phyloP scores from a whole-genome alignment of 2,888 invertebrate species.

The Entomobrya proxima region DNA sequence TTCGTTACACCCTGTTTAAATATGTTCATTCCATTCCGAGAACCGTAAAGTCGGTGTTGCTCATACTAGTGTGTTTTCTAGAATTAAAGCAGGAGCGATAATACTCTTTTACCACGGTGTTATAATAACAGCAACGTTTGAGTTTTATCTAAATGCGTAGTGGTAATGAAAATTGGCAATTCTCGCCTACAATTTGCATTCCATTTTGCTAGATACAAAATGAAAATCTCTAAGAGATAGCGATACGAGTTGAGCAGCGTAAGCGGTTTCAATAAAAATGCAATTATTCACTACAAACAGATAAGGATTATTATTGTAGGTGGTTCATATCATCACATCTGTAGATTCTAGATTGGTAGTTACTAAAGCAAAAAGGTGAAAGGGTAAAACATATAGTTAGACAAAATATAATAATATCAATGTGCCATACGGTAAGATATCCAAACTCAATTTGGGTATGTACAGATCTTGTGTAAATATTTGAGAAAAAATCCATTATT shows the following conservation, averaged over 20 bases:
- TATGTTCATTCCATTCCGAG: constrained; percentile 3
- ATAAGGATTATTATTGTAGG: not conserved
- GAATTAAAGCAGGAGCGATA: not conserved
- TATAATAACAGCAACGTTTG: not conserved
- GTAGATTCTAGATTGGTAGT: too few species aligned
- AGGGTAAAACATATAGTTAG: too few species aligned
- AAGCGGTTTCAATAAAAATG: not conserved
- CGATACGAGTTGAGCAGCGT: not conserved
- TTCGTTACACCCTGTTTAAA: constrained; percentile 57
- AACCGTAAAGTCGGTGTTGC: not conserved
- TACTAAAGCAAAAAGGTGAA: too few species aligned
- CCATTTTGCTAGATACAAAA: not conserved
- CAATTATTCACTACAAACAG: not conserved
- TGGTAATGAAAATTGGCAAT: not conserved
- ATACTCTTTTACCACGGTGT: too few species aligned
- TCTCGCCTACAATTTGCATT: not conserved
- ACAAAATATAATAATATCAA: too few species aligned
- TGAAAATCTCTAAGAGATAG: not conserved
- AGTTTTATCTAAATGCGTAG: not conserved
- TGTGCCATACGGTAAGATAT: too few species aligned
- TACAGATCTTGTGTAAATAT: too few species aligned
- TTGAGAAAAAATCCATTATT: not conserved
- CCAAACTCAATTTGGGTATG: too few species aligned
- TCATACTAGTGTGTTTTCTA: not conserved
- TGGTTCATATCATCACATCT: too few species aligned